Base-by-base conservation (phyloP, 2,113 vertebrate species). In the Tachysurus fulvidraco region DNA sequence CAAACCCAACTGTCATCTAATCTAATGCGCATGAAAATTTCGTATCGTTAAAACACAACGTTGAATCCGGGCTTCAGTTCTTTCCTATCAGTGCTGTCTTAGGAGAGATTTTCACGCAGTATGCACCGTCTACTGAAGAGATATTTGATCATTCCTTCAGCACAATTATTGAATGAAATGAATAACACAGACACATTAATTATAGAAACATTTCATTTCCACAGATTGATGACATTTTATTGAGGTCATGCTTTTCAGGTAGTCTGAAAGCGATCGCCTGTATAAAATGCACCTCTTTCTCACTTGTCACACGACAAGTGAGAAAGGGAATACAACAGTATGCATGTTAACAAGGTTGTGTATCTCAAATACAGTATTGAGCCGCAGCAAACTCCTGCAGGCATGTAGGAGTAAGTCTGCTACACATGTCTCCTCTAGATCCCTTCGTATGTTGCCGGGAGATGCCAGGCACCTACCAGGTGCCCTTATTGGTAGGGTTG, bases 361-460 rank as follows among this genome's bases (percentile, higher is more conserved):
- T 79, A 77, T 64, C 55, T 64, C 9, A 50, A 78, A 78, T 79
- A 50, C 46, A 41, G 59, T 41, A 79, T 25, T 85, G 59, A 65
- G 13, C 60, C 57, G n/a, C 44, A 65, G 46, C 10, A 25, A 67
- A 67, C 44, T 55, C 81, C 46, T 80, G 60, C 30, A 28, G 23
- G 59, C 21, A 28, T 85, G 60, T 36, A 59, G 85, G 28, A 86
- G 76, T 41, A 83, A 84, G 60, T 44, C 67, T 83, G 59, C 21
- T 69, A 64, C 60, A 80, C 84, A 76, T 80, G 76, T 57, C 60
- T 67, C 60, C 62, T 55, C 60, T 57, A 36, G 59, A 85, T 64
- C 62, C 23, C 76, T 54, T 85, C 84, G 8, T 19, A 79, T n/a
- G 82, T 73, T 60, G 41, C 65, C n/a, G n/a, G 54, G 79, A 52